phyloP scores from a whole-genome alignment of 1,140 invertebrate species.

The Apis laboriosa region DNA sequence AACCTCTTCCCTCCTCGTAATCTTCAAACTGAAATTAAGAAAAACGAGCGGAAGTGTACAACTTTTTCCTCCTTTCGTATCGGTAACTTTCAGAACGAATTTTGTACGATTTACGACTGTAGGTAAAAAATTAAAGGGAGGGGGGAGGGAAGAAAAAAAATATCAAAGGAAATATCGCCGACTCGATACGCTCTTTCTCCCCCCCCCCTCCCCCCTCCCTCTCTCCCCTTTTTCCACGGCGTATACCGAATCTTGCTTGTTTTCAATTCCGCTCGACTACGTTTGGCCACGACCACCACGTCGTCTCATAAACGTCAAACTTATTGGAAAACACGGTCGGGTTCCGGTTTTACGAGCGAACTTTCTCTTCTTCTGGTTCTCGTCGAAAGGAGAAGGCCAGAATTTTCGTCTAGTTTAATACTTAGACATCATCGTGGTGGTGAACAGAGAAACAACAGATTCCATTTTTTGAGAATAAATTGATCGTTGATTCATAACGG shows the following conservation, averaged over 20 bases:
- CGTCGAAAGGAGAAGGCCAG: conserved; percentile 17
- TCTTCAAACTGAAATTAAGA: not conserved
- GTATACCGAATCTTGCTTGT: not conserved
- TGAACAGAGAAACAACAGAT: not conserved
- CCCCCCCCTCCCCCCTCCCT: too few relatives aligned
- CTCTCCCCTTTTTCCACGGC: too few relatives aligned
- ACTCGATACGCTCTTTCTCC: too few relatives aligned
- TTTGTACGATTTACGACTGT: not conserved
- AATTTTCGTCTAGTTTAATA: not conserved
- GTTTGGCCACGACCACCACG: conserved; percentile 27
- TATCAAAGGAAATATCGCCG: not conserved
- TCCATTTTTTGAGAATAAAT: not conserved
- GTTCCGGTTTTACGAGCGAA: conserved; percentile 43
- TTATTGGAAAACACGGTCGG: conserved; percentile 56
- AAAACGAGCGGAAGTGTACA: not conserved
- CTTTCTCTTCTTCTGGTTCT: not conserved
- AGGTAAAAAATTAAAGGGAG: not conserved
- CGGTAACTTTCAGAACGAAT: too few relatives aligned
- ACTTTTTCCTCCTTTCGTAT: too few relatives aligned
- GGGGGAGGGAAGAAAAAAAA: too few relatives aligned
- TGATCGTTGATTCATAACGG: too few relatives aligned
- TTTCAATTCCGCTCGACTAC: conserved; percentile 28
- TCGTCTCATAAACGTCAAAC: conserved; percentile 52
- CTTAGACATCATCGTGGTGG: too few relatives aligned
- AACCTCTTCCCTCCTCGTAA: too few relatives aligned